Percentiles rank a stretch among this genome's conserved stretches.
Conservation (phyloP, 2,113 vertebrate species). For the Prochilodus magdalenae region DNA sequence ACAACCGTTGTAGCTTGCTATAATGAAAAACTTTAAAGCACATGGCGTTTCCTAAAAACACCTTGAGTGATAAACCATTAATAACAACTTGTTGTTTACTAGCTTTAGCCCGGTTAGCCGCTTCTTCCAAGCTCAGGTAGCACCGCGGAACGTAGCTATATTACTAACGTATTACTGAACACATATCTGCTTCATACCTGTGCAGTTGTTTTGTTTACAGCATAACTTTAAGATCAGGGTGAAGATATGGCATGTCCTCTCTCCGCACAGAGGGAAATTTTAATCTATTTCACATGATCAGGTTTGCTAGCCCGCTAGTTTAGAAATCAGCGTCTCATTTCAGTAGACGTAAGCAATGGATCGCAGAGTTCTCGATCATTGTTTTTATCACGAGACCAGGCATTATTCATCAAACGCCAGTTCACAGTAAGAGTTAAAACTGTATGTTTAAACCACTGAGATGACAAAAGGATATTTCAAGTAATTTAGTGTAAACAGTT, state of each 20-base stretch:
- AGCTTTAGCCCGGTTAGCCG: too few relatives aligned
- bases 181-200: constrained; percentile 33
- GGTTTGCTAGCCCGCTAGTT: not conserved
- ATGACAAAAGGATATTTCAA: too few relatives aligned
- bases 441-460: too few relatives aligned
- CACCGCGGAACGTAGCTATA: too few relatives aligned
- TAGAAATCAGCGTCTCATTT: not conserved
- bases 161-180: not conserved
- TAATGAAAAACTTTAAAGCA: too few relatives aligned
- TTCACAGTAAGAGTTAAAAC: too few relatives aligned
- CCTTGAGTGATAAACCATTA: too few relatives aligned
- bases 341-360: constrained; percentile 33
- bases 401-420: constrained; percentile 31
- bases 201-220: constrained; percentile 13
- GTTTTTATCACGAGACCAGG: constrained; percentile 35
- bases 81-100: too few relatives aligned
- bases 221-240: not conserved
- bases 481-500: too few relatives aligned
- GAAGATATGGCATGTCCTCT: not conserved
- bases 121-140: too few relatives aligned
- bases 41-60: too few relatives aligned
- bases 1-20: too few relatives aligned
- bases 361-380: not conserved
- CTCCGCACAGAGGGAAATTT: not conserved
- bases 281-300: constrained; percentile 46